Evolutionary conservation across 1,140 invertebrate genomes (phyloP), one percentile per base, ranked within the genome.

Genomic region (Megathymus violae): DNA sequence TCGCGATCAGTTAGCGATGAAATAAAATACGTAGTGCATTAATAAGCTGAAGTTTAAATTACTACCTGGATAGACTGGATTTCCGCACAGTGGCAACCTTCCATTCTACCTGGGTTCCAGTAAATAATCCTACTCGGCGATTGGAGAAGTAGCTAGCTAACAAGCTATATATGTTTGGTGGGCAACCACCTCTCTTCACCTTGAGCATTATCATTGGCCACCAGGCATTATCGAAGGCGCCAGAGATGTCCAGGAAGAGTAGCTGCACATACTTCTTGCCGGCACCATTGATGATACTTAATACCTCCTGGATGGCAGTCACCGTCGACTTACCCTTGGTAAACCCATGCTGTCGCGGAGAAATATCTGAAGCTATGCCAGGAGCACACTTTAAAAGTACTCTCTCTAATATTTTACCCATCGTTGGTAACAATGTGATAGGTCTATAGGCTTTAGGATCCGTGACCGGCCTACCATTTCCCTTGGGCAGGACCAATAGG

Each of bases 391-490:
- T 31, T 0, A 72, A 3, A 0, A 92, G 69, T 0, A 91, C 16
- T 9, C 79, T 67, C 58, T 92, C 91, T 0, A 88, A 56, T 0
- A 84, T 38, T 41, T 92, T 92, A 0, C 86, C 85, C 4, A 89
- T 10, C 0, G 85, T 43, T 3, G 86, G 71, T 0, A 92, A 65
- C 0, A 91, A 67, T 7, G 87, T 90, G 0, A 92, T 84, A 0
- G 91, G 84, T 43, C 88, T 52, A 31, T 85, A 91, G 0, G 81
- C 82, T n/a, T 71, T 71, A 1, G 80, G 64, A 41, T 87, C 77
- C 4, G 69, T 67, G 5, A 65, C 51, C 31, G 68, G 69, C 41
- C 84, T 91, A 1, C 72, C 78, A 19, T 73, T 64, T 2, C 63
- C 70, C 56, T 89, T 89, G 17, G 27, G 22, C 34, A 56, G 38